phyloP scores from a whole-genome alignment of 2,113 vertebrate genomes.

The Hippocampus zosterae region DNA sequence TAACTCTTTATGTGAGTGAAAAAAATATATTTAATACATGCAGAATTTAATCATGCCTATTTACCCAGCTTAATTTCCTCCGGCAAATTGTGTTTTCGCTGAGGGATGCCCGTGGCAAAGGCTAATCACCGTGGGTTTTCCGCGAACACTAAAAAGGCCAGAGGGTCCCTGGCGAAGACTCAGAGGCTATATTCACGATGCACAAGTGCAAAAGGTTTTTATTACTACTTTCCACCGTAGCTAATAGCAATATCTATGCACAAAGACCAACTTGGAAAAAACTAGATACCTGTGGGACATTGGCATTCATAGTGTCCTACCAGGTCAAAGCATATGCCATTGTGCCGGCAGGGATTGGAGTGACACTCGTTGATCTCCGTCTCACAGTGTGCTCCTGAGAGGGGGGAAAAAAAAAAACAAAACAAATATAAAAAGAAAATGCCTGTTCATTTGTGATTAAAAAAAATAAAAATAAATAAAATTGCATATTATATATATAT shows the following conservation, averaged over 20 bases:
- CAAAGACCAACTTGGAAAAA: conserved; percentile 9
- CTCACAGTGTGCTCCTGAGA: conserved; percentile 72
- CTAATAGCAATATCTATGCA: not conserved
- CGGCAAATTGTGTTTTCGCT: conserved; percentile 15
- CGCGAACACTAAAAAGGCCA: conserved; percentile 12
- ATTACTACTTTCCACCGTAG: conserved; percentile 8
- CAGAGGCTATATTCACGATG: conserved; percentile 3
- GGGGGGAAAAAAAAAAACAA: not conserved
- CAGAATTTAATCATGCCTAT: conserved; percentile 14
- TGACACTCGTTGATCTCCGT: conserved; percentile 67
- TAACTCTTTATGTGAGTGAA: not conserved
- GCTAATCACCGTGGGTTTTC: conserved; percentile 31
- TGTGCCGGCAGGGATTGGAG: conserved; percentile 72
- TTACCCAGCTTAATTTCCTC: conserved; percentile 11
- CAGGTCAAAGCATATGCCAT: conserved; percentile 69
- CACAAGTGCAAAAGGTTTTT: conserved; percentile 11
- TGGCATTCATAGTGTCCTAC: conserved; percentile 68
- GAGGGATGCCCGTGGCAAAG: conserved; percentile 13
- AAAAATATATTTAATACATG: conserved; percentile 4
- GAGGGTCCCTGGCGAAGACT: conserved; percentile 19
- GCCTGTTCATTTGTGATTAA: not conserved
- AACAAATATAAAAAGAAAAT: not conserved
- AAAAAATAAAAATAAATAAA: not conserved
- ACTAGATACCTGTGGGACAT: conserved; percentile 73
- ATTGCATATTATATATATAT: not conserved